These are phyloP conservation scores for Teleogryllus occipitalis DNA, from an alignment of 1,140 invertebrate species.

Conservation along the genomic window DNA sequence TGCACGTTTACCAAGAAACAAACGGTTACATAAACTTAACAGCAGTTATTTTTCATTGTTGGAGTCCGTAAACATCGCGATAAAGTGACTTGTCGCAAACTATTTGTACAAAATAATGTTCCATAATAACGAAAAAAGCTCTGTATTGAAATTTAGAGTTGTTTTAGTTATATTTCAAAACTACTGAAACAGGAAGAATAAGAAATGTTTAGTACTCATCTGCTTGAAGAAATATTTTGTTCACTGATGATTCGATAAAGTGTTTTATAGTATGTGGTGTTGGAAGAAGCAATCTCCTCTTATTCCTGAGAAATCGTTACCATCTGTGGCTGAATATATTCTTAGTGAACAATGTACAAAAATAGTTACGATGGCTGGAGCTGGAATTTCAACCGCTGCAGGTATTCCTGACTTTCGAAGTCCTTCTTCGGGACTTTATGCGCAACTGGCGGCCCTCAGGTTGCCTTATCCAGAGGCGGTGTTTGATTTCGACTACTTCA, in stretches of 20 bases:
- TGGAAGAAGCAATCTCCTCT: not conserved
- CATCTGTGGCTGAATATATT: conserved; percentile 64
- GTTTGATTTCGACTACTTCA: conserved; percentile 81
- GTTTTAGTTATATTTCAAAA: too few relatives aligned
- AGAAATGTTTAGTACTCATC: too few relatives aligned
- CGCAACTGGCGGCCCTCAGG: conserved; percentile 86
- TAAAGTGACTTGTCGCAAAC: too few relatives aligned
- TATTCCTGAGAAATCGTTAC: conserved; percentile 43
- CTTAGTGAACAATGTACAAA: conserved; percentile 69
- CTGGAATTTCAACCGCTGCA: conserved; percentile 90
- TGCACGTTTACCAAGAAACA: too few relatives aligned
- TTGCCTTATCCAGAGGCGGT: conserved; percentile 89
- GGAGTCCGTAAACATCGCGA: too few relatives aligned
- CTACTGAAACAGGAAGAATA: too few relatives aligned
- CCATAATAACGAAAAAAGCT: too few relatives aligned
- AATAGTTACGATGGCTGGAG: conserved; percentile 89
- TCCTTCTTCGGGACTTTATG: conserved; percentile 83
- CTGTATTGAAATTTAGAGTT: too few relatives aligned
- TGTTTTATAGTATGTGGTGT: not conserved
- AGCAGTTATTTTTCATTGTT: too few relatives aligned
- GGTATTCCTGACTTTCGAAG: conserved; percentile 93
- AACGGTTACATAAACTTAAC: too few relatives aligned
- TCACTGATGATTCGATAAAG: not conserved
- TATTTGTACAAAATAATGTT: too few relatives aligned
- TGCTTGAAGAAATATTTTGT: too few relatives aligned